These are phyloP conservation scores for Ennomos fuscantarius DNA, from an alignment of 2,888 invertebrate species.

Conservation along the genomic window DNA sequence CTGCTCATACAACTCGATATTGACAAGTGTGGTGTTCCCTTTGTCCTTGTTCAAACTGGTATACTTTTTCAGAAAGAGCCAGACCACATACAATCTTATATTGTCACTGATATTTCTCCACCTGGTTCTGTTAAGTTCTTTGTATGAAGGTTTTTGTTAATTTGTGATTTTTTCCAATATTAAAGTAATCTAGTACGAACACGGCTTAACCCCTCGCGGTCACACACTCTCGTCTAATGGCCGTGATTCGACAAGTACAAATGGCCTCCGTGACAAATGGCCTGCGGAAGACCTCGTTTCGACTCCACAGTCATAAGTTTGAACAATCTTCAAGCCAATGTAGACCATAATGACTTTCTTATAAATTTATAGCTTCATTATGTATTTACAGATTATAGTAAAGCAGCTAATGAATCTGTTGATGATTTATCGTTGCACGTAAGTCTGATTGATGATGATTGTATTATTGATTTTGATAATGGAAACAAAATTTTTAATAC, in stretches of 20 bases:
- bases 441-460: slow-evolving; percentile 36
- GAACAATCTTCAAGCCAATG: slow-evolving; percentile 67
- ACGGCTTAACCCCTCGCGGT: slow-evolving; percentile 77
- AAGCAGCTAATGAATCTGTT: slow-evolving; percentile 34
- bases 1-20: slow-evolving; percentile 74
- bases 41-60: slow-evolving; percentile 55
- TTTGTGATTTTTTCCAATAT: slow-evolving; percentile 56
- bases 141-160: slow-evolving; percentile 42
- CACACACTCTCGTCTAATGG: slow-evolving; percentile 84
- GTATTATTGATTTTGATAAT: slow-evolving; percentile 29
- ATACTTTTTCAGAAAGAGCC: slow-evolving; percentile 37
- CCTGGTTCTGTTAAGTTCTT: slow-evolving; percentile 40
- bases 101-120: slow-evolving; percentile 20
- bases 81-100: slow-evolving; percentile 44
- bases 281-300: slow-evolving; percentile 77
- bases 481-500: slow-evolving; percentile 20
- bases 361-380: slow-evolving; percentile 37
- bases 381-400: slow-evolving; percentile 33
- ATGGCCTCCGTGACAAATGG: slow-evolving; percentile 85
- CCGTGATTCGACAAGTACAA: slow-evolving; percentile 86
- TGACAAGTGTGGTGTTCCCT: slow-evolving; percentile 72
- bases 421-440: slow-evolving; percentile 35
- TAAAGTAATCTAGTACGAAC: slow-evolving; percentile 65
- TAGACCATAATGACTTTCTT: slow-evolving; percentile 61
- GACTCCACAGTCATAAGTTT: slow-evolving; percentile 72